Base-by-base conservation (phyloP, 1,140 invertebrate species). In the Tribolium castaneum region DNA sequence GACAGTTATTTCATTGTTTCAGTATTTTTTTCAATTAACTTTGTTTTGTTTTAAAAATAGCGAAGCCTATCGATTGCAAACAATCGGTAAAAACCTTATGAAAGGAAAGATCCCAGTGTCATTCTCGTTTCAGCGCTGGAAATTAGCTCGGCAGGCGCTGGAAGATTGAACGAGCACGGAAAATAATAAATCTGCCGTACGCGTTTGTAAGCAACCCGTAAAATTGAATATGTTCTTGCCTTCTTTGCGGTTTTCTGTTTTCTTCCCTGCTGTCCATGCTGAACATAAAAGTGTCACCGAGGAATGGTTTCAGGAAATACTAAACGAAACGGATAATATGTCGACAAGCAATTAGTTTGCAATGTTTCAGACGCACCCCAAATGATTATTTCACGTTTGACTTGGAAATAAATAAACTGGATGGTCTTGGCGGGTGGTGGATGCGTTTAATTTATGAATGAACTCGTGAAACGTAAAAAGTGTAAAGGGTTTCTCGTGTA, bases 221-320 rank as follows among this genome's bases (percentile, higher is more conserved):
- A 79, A 79, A 79, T 79, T 79, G 78, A 79, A 79, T 79, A 79
- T 79, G 78, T 72, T 72, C 78, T 66, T 79, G 59, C 74, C 74
- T 79, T 70, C 73, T 51, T 76, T 66, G 56, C 59, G 56, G 56
- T 56, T 56, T 76, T 30, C 59, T 70, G 54, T 54, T 16, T 75
- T 66, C 59, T 12, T 66, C 50, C 52, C 51, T 73, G 19, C 45
- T 51, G 59, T 5, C 59, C 59, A 66, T 30, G 12, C 30, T 30
- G 59, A 66, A 35, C 59, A 39, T 66, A 66, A 66, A 66, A 66
- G 30, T 66, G 59, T 66, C 59, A 66, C 30, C 59, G 12, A 16
- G 19, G n/a, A n/a, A 19, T 50, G 70, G 51, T 19, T 16, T 14
- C 16, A 52, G 16, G 51, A 52, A 52, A 52, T 52, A 14, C 51